Evolutionary conservation across 2,797 vertebrate genomes (phyloP).

Genomic region (Anguilla obscura): DNA sequence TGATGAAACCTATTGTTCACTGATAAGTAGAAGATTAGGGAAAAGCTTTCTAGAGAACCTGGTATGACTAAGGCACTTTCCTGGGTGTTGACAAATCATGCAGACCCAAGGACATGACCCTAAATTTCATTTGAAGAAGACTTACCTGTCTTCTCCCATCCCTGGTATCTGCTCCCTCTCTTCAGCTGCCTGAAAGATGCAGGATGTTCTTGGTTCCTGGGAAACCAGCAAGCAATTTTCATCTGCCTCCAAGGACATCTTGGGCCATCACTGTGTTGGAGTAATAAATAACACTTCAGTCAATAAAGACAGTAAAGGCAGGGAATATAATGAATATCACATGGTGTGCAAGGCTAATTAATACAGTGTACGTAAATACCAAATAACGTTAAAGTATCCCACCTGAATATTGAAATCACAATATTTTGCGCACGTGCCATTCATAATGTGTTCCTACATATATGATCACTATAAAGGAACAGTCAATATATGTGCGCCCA

Average conservation of each 20-base stretch:
- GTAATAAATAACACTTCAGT: not conserved
- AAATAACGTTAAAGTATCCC: no score
- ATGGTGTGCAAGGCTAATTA: no score
- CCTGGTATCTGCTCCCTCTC: conserved; percentile 71
- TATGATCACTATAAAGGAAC: not conserved
- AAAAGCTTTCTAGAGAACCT: not conserved
- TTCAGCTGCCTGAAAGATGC: conserved; percentile 66
- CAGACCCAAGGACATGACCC: not conserved
- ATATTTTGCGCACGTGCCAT: no score
- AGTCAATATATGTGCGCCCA: not conserved
- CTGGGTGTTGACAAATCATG: not conserved
- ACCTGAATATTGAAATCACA: not conserved
- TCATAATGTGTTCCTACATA: no score
- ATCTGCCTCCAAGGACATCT: conserved; percentile 72
- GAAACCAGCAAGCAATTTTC: conserved; percentile 63
- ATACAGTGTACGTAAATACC: not conserved
- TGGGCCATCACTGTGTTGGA: conserved; percentile 68
- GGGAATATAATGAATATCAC: not conserved
- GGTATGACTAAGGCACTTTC: not conserved
- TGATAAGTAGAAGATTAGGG: not conserved
- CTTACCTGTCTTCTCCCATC: conserved; percentile 72
- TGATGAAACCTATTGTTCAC: not conserved
- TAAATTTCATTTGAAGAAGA: not conserved
- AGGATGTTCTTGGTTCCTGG: conserved; percentile 66
- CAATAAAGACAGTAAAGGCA: conserved; percentile 9